Conservation (phyloP, 2,113 vertebrate species). For the Turnix velox region DNA sequence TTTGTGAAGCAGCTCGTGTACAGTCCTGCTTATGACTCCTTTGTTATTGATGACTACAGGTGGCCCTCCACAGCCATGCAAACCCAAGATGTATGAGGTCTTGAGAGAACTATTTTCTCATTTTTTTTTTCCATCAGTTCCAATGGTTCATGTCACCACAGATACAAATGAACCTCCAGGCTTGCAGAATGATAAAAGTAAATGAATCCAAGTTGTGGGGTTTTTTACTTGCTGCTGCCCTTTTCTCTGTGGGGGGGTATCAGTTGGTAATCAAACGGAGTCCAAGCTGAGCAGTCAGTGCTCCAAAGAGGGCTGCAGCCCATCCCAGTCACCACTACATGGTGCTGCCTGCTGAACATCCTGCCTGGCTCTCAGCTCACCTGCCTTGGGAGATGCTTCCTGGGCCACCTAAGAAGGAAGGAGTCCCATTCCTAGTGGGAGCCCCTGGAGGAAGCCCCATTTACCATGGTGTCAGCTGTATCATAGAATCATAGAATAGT, state of each 20-base stretch:
- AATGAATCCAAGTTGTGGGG: neutral
- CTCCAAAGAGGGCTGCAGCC: neutral
- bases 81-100: conserved; percentile 82
- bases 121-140: neutral
- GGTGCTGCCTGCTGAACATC: neutral
- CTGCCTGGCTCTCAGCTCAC: neutral
- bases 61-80: conserved; percentile 88
- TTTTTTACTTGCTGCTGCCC: neutral
- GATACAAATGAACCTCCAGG: neutral
- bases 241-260: neutral
- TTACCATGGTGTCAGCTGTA: neutral
- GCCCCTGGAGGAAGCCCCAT: neutral
- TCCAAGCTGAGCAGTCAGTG: neutral
- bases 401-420: neutral
- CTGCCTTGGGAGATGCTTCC: neutral
- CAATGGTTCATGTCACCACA: neutral
- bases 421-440: neutral
- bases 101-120: neutral
- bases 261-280: neutral
- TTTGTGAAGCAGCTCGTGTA: conserved; percentile 88
- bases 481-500: too few relatives aligned
- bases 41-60: conserved; percentile 83
- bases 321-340: neutral
- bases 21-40: conserved; percentile 91
- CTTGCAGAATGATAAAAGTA: conserved; percentile 22